Conservation (phyloP, 2,888 invertebrate species). For the Apamea epomidion region DNA sequence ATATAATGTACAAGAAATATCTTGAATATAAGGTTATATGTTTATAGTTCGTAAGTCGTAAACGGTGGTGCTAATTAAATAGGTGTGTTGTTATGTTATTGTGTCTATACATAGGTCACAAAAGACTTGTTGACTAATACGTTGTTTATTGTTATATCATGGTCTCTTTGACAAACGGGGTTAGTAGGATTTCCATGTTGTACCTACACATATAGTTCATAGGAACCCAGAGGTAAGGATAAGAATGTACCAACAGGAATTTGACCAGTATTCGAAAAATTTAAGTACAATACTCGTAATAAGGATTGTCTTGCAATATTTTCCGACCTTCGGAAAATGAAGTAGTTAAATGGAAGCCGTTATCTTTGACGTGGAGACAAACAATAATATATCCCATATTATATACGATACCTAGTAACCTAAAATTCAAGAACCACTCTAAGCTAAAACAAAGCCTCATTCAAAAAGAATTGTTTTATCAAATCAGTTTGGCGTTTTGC, state of each 20-base stretch:
- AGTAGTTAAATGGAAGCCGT: background rate
- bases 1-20: constrained; percentile 41
- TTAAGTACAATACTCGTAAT: background rate
- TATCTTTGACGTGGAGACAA: background rate
- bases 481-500: constrained; percentile 24
- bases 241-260: background rate
- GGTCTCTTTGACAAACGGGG: background rate
- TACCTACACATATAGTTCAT: background rate
- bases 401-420: background rate
- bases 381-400: background rate
- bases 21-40: constrained; percentile 21
- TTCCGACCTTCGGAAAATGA: background rate
- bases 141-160: background rate
- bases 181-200: background rate
- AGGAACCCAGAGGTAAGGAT: background rate
- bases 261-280: background rate
- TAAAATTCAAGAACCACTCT: background rate
- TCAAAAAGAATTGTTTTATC: constrained; percentile 27
- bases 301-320: background rate
- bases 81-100: constrained; percentile 37
- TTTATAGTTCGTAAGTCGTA: constrained; percentile 42
- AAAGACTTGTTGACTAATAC: constrained; percentile 12
- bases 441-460: background rate
- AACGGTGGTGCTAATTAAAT: constrained; percentile 47
- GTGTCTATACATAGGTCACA: constrained; percentile 30